Evolutionary conservation across 1,140 invertebrate genomes (phyloP).

Genomic region (Zaprionus africanus): DNA sequence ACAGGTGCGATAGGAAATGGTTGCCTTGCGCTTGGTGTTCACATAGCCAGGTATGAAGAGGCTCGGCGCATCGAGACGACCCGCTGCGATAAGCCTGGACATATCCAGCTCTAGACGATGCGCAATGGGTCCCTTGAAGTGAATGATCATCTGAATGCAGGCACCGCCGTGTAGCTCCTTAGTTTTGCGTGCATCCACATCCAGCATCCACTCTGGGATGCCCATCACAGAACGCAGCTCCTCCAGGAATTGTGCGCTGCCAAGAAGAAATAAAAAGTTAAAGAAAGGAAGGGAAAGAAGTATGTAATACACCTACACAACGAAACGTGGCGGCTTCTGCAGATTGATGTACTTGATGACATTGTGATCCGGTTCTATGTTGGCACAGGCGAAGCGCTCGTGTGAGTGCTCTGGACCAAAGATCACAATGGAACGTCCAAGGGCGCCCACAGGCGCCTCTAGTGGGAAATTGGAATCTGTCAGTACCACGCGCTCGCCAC

Average conservation of each 20-base stretch:
- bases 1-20: conserved; percentile 90
- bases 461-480: conserved; percentile 95
- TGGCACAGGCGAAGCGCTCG: conserved; percentile 94
- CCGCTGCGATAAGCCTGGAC: conserved; percentile 89
- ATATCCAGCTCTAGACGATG: conserved; percentile 90
- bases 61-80: conserved; percentile 89
- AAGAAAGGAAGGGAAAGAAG: not conserved
- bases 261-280: not conserved
- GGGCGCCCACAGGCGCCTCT: conserved; percentile 89
- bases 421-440: conserved; percentile 94
- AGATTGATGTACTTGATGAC: conserved; percentile 96
- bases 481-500: conserved; percentile 90
- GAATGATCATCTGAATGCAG: conserved; percentile 94
- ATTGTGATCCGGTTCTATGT: conserved; percentile 95
- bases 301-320: conserved; percentile 88
- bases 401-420: conserved; percentile 89
- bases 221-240: conserved; percentile 93
- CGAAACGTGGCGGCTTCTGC: conserved; percentile 93
- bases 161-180: conserved; percentile 90
- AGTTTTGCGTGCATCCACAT: conserved; percentile 92
- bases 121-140: conserved; percentile 93
- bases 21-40: conserved; percentile 88
- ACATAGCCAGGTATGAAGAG: conserved; percentile 92
- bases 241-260: conserved; percentile 92
- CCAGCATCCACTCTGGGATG: conserved; percentile 95